Conservation (phyloP, 2,797 vertebrate species). For the Acropternis orthonyx region DNA sequence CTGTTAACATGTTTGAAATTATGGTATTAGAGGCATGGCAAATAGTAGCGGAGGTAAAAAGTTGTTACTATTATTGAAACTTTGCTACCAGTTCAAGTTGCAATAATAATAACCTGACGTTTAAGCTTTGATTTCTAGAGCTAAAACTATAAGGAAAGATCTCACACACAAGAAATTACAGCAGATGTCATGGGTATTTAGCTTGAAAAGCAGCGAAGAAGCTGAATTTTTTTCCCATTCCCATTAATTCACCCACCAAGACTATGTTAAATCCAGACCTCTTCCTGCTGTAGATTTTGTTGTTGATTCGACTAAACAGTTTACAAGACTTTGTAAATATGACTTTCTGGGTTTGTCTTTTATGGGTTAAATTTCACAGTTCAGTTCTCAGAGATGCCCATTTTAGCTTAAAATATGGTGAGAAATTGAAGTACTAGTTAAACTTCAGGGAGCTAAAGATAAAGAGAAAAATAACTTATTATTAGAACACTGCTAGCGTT, state of each 20-base stretch:
- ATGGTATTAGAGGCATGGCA: background rate
- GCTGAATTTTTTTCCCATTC: background rate
- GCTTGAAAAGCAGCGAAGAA: background rate
- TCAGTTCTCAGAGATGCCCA: background rate
- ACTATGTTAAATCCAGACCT: background rate
- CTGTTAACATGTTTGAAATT: background rate
- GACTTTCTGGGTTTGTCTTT: background rate
- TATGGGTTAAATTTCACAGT: background rate
- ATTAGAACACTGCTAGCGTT: background rate
- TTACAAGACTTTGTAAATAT: background rate
- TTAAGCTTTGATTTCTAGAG: background rate
- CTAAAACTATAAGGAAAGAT: background rate
- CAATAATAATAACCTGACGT: background rate
- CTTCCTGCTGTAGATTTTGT: background rate
- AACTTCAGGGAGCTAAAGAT: background rate
- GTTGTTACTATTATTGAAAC: background rate
- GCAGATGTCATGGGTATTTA: background rate
- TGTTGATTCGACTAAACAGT: background rate
- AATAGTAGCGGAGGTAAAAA: background rate
- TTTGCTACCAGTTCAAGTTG: background rate
- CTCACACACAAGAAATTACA: background rate
- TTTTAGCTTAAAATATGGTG: background rate
- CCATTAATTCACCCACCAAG: background rate
- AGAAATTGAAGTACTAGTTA: background rate
- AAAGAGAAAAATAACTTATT: background rate